These are phyloP conservation scores for Montipora efflorescens DNA, from an alignment of 64 coral and sea anemone species.

Conservation along the genomic window DNA sequence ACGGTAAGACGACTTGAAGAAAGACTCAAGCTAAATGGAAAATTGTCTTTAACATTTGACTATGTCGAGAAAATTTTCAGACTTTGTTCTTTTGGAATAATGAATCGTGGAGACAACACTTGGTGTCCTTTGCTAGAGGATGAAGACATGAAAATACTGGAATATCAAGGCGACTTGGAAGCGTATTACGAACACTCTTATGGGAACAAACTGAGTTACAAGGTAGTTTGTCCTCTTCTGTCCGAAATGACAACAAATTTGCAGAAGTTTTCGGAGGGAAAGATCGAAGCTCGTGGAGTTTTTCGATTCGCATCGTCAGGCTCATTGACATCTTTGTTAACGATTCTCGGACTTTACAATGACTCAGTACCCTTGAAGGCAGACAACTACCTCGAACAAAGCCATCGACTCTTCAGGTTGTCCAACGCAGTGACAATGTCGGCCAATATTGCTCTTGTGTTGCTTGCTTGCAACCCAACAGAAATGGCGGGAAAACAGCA, in stretches of 20 bases:
- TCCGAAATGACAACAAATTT: conserved; percentile 64
- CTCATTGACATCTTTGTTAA: conserved; percentile 34
- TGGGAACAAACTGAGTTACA: conserved; percentile 68
- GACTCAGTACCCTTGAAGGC: conserved; percentile 42
- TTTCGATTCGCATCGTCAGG: conserved; percentile 72
- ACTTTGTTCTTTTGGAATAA: conserved; percentile 72
- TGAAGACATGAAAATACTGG: conserved; percentile 34
- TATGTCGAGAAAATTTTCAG: conserved; percentile 38
- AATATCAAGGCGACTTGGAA: conserved; percentile 64
- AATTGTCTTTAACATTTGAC: conserved; percentile 52
- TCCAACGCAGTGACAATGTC: conserved; percentile 62
- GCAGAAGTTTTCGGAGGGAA: conserved; percentile 37
- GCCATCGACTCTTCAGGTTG: conserved; percentile 35
- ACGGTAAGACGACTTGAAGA: conserved; percentile 47
- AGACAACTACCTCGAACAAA: conserved; percentile 42
- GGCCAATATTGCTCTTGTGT: conserved; percentile 80
- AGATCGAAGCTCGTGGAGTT: conserved; percentile 53
- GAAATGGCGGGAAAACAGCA: not conserved
- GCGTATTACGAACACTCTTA: conserved; percentile 71
- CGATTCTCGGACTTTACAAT: conserved; percentile 68
- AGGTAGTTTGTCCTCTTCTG: conserved; percentile 77
- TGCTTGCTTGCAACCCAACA: conserved; percentile 60
- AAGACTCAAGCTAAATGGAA: conserved; percentile 63
- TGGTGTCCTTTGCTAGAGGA: conserved; percentile 74
- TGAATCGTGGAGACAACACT: conserved; percentile 57